Conservation (phyloP, 2,113 vertebrate species). For the Gadus macrocephalus region DNA sequence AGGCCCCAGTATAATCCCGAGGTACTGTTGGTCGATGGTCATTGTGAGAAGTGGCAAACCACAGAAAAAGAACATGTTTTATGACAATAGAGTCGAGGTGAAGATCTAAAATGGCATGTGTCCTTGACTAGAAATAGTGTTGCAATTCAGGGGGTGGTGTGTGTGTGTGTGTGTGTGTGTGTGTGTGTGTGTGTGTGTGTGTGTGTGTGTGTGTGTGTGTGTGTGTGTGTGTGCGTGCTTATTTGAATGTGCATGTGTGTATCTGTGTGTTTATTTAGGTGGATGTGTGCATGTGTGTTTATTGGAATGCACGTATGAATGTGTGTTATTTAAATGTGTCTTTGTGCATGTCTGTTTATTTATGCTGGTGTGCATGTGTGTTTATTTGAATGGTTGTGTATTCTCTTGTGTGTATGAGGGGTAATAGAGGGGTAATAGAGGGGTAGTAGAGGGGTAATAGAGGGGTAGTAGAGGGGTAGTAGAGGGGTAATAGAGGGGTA, state of each 20-base stretch:
- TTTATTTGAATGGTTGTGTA: background rate
- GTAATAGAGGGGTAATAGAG: constrained; percentile 20
- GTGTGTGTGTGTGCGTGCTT: background rate
- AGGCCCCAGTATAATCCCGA: background rate
- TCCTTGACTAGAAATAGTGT: constrained; percentile 58
- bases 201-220: background rate
- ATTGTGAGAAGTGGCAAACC: background rate
- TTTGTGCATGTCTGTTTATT: background rate
- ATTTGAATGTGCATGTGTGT: background rate
- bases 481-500: constrained; percentile 27
- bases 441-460: constrained; percentile 27
- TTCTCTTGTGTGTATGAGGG: background rate
- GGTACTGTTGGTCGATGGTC: background rate
- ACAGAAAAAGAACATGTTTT: constrained; percentile 2
- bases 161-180: background rate
- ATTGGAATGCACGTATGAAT: background rate
- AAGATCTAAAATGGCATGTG: constrained; percentile 30
- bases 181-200: constrained; percentile 1
- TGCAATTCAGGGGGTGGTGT: background rate
- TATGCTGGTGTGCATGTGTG: background rate
- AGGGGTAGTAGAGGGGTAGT: background rate
- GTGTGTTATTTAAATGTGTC: background rate
- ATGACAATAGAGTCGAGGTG: constrained; percentile 34
- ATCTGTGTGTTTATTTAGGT: too few species aligned
- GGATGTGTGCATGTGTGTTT: constrained; percentile 3